Percentiles rank a stretch among this genome's conserved stretches.
phyloP scores from a whole-genome alignment of 1,140 invertebrate species.

The Eulimnadia texana region DNA sequence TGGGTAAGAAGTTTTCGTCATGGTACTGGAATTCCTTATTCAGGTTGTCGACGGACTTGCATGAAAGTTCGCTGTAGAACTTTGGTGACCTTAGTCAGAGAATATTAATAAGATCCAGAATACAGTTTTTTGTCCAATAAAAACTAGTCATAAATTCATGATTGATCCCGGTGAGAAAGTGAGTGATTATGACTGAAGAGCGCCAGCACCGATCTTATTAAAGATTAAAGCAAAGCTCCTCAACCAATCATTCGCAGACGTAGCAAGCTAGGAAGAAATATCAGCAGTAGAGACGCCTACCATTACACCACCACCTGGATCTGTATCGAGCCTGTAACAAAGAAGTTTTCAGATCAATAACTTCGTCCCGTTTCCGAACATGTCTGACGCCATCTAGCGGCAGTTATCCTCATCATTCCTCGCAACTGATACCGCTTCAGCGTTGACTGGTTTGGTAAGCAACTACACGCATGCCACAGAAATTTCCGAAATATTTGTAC shows the following conservation, averaged over 20 bases:
- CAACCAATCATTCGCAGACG: conserved; percentile 2
- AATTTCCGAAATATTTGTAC: no score
- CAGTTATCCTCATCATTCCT: no score
- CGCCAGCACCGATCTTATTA: conserved; percentile 17
- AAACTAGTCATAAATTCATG: no score
- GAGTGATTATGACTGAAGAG: conserved; percentile 1
- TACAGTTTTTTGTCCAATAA: no score
- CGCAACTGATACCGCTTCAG: no score
- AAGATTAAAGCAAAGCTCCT: conserved; percentile 1
- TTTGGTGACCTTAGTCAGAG: neutral
- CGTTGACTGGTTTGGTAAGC: no score
- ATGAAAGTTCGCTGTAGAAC: conserved; percentile 34
- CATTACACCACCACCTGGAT: conserved; percentile 2
- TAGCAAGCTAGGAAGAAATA: neutral
- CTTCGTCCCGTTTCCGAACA: neutral
- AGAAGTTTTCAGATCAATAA: neutral
- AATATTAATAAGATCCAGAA: no score
- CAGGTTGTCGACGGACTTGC: conserved; percentile 33
- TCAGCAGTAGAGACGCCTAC: conserved; percentile 8
- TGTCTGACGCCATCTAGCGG: neutral
- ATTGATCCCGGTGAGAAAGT: neutral
- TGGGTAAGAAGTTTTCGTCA: conserved; percentile 11
- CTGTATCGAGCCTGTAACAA: conserved; percentile 2
- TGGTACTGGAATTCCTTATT: conserved; percentile 30
- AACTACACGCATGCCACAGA: no score